Percentiles rank a stretch among this genome's conserved stretches.
Conservation (phyloP, 2,888 invertebrate genomes). For the Chaitophorus viminalis region DNA sequence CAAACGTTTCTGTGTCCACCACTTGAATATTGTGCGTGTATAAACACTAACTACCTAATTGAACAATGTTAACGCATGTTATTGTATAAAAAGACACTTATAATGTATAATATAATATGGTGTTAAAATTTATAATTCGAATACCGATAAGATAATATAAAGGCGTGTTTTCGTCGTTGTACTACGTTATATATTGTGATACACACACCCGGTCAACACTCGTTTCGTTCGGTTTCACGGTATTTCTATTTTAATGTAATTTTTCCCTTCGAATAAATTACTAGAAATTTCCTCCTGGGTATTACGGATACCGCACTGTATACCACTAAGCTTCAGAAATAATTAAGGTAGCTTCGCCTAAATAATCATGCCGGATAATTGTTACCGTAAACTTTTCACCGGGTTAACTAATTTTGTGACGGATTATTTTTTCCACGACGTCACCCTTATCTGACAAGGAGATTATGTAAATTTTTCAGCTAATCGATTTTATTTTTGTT, state of each 20-base stretch:
- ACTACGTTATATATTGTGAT: neutral
- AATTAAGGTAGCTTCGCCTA: slow-evolving; percentile 42
- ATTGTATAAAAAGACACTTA: neutral
- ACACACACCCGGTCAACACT: neutral
- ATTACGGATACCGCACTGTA: neutral
- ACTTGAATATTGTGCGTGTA: neutral
- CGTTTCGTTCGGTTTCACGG: neutral
- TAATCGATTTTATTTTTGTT: slow-evolving; percentile 47
- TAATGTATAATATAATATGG: neutral
- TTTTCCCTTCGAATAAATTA: neutral
- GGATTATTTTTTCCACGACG: slow-evolving; percentile 18
- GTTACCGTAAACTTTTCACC: slow-evolving; percentile 47
- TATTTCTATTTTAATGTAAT: neutral
- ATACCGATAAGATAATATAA: neutral
- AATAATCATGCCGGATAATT: slow-evolving; percentile 48
- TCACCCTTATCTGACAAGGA: slow-evolving; percentile 6
- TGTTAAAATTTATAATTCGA: neutral
- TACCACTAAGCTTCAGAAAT: slow-evolving; percentile 36
- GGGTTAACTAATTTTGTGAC: slow-evolving; percentile 50
- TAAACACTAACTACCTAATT: neutral
- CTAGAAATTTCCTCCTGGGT: neutral
- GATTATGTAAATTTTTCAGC: slow-evolving; percentile 54
- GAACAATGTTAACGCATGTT: neutral
- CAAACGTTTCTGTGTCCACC: neutral
- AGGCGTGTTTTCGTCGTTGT: neutral